Conservation (phyloP, 2,113 vertebrate genomes). For the Ammodytes marinus region DNA sequence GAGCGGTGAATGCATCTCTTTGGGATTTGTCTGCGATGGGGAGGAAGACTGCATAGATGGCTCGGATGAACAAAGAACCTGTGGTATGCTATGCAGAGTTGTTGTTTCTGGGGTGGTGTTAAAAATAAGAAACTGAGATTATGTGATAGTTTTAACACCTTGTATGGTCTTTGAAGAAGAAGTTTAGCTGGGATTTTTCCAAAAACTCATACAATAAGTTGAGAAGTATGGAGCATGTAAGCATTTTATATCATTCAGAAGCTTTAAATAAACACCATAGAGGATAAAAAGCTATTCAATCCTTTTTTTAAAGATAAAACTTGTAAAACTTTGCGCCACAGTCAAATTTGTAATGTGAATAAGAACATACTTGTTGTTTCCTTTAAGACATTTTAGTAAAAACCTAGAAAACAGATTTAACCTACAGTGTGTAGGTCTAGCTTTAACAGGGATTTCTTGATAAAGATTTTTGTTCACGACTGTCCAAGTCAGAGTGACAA, state of each 20-base stretch:
- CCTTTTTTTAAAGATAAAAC: background rate
- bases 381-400: background rate
- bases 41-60: conserved; percentile 81
- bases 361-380: background rate
- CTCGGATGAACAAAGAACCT: conserved; percentile 83
- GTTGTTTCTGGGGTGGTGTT: background rate
- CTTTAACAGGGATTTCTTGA: background rate
- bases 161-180: background rate
- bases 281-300: background rate
- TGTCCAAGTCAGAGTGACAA: background rate
- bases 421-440: background rate
- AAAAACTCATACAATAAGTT: background rate
- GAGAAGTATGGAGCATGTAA: background rate
- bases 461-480: background rate
- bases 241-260: background rate
- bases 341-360: background rate
- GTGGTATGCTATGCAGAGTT: conserved; percentile 69
- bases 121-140: background rate
- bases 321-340: background rate
- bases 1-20: conserved; percentile 79
- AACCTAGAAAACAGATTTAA: background rate
- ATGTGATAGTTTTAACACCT: background rate
- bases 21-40: conserved; percentile 82
- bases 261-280: background rate
- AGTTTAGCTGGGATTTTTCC: background rate